phyloP scores from a whole-genome alignment of 2,113 vertebrate species.

The Phodopus roborovskii region DNA sequence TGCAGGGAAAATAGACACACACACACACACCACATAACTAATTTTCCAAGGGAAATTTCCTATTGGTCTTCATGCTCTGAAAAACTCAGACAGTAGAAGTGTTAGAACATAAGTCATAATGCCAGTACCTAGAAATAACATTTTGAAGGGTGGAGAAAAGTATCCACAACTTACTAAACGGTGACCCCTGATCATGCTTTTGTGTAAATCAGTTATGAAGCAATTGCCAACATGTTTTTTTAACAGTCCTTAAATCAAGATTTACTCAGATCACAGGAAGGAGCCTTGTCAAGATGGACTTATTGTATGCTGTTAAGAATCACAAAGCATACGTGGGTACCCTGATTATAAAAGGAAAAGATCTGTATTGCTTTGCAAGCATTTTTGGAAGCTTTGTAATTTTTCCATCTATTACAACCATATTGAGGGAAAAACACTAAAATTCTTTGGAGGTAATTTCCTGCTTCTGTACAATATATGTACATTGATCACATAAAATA shows the following conservation, averaged over 20 bases:
- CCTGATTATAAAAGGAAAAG: conserved; percentile 71
- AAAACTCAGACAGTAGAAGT: conserved; percentile 43
- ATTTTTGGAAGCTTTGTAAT: conserved; percentile 70
- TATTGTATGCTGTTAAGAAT: conserved; percentile 52
- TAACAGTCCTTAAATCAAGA: conserved; percentile 64
- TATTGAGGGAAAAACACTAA: conserved; percentile 58
- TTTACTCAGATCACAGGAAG: conserved; percentile 64
- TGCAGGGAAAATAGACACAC: conserved; percentile 34
- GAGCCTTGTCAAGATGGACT: conserved; percentile 54
- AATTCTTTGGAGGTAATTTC: conserved; percentile 77
- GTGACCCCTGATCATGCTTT: neutral
- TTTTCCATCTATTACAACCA: conserved; percentile 68
- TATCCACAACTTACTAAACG: neutral
- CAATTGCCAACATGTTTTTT: conserved; percentile 32
- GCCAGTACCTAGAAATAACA: conserved; percentile 36
- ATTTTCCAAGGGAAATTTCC: conserved; percentile 68
- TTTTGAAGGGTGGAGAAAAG: conserved; percentile 50
- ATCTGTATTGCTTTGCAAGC: conserved; percentile 76
- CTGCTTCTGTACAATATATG: conserved; percentile 57
- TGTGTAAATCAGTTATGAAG: neutral
- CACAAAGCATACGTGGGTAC: conserved; percentile 60
- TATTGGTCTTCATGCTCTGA: conserved; percentile 47
- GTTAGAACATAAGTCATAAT: neutral
- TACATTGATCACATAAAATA: neutral
- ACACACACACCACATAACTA: neutral